Evolutionary conservation across 2,113 vertebrate genomes (phyloP), one percentile per base, ranked within the genome.

Genomic region (Tupaia tana): DNA sequence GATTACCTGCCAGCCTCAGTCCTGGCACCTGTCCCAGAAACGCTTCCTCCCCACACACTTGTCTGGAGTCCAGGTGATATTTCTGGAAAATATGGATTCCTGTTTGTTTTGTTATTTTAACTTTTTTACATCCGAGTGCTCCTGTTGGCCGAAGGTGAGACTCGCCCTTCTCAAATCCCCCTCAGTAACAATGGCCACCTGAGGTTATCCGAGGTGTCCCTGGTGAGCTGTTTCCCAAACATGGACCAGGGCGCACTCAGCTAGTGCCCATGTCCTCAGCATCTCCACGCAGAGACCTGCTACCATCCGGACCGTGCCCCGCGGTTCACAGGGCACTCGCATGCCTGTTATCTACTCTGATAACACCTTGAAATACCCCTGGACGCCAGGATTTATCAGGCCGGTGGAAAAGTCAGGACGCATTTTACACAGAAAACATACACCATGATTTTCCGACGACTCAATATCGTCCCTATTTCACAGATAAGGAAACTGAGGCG

Each of bases 81-180:
- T 97, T 97, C 95, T 91, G 89, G 93, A 97, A 95, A 95, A 96
- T 84, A 97, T 64, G 54, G 86, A 93, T 91, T 75, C 74, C n/a
- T 77, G 81, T 84, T 86, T 93, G 86, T 83, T 86, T 80, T 82
- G 29, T 73, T 64, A 81, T 59, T 83, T 74, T 64, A 58, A 86
- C 83, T 82, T 96, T 94, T 93, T 87, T 75, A 67, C 13, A 73
- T 67, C 89, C n/a, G 63, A n/a, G 7, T 79, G 93, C 71, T 93
- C 74, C 82, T 0, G 3, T 11, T 12, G n/a, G 69, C 74, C 52
- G 73, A 88, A 91, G 29, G 66, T 71, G n/a, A 92, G 89, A 29
- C 52, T 79, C 86, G 19, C 64, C 73, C 71, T 93, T 89, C 74
- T 67, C 18, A 64, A 64, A 31, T 59, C 27, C 59, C 0, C 2